Conservation (phyloP, 2,888 invertebrate species). For the Cheilosia soror region DNA sequence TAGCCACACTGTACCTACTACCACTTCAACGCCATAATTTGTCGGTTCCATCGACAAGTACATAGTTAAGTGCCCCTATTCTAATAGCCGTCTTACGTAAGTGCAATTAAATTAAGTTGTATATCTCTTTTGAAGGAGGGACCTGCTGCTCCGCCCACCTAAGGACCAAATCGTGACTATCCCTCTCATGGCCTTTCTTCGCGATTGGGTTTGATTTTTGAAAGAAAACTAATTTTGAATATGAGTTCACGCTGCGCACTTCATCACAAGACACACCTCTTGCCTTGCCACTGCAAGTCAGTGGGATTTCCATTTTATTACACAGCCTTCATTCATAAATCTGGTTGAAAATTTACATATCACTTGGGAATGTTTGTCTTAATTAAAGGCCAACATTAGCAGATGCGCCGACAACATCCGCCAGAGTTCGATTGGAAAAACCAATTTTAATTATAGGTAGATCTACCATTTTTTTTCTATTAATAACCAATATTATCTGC, state of each 20-base stretch:
- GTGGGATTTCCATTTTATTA: neutral
- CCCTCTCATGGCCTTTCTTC: constrained; percentile 4
- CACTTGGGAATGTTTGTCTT: constrained; percentile 27
- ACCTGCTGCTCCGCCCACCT: neutral
- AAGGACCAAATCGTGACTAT: constrained; percentile 19
- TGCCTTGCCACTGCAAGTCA: neutral
- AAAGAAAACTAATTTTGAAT: constrained; percentile 8
- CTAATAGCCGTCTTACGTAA: constrained; percentile 21
- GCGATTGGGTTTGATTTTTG: neutral
- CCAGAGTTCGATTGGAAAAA: constrained; percentile 60
- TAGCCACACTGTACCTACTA: neutral
- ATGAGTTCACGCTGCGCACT: constrained; percentile 5
- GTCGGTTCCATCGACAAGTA: neutral
- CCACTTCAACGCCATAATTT: neutral
- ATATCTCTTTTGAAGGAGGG: constrained; percentile 1
- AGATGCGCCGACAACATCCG: constrained; percentile 50
- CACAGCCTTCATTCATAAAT: constrained; percentile 20
- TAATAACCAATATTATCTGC: constrained; percentile 69
- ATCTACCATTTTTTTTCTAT: constrained; percentile 60
- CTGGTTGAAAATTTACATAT: constrained; percentile 55
- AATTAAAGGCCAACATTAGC: constrained; percentile 47
- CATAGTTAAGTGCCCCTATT: neutral
- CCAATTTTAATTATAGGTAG: constrained; percentile 70
- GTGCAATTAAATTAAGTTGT: constrained; percentile 24
- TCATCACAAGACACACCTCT: constrained; percentile 36